Base-by-base conservation (phyloP, 1,140 invertebrate species). In the Pseudobourletiella spinata region DNA sequence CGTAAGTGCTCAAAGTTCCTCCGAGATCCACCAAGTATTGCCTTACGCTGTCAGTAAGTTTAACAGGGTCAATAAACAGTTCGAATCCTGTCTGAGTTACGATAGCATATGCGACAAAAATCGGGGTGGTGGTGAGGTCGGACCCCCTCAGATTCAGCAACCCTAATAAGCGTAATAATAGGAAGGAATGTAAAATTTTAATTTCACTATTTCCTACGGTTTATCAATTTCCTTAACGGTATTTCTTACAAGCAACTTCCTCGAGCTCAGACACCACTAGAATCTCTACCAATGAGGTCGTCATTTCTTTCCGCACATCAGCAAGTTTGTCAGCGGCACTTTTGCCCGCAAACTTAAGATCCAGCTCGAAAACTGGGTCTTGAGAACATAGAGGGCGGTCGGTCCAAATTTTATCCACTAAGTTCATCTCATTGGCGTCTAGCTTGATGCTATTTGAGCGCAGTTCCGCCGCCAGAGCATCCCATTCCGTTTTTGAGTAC, bases 71-170 rank as follows among this genome's bases (percentile, higher is more conserved):
- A 50, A 91, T 74, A 73, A 90, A 95, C 3, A 94, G 74, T 71
- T 83, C 77, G 11, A 89, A 76, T 28, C n/a, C n/a, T n/a, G n/a
- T n/a, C n/a, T n/a, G n/a, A n/a, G n/a, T n/a, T n/a, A n/a, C n/a
- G n/a, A n/a, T n/a, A n/a, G n/a, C n/a, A n/a, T 93, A 97, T 0
- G 92, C 82, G 73, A 95, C 96, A 75, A 98, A 98, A 0, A 98
- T 88, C 0, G 96, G 95, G 79, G 97, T 98, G 75, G 84, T 97
- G 16, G 84, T 79, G 70, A 99, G 96, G 75, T 99, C 96, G 1
- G 85, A 85, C 11, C 96, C 95, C 57, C 96, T 81, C n/a, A 97
- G 76, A 76, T 99, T 99, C 25, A 98, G 76, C 28, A 95, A 76
- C 82, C 89, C 86, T 86, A 76, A 52, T 78, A 76, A n/a, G n/a